These are phyloP conservation scores for Lamellibrachia columna DNA, from an alignment of 2,888 invertebrate genomes.

Conservation along the genomic window DNA sequence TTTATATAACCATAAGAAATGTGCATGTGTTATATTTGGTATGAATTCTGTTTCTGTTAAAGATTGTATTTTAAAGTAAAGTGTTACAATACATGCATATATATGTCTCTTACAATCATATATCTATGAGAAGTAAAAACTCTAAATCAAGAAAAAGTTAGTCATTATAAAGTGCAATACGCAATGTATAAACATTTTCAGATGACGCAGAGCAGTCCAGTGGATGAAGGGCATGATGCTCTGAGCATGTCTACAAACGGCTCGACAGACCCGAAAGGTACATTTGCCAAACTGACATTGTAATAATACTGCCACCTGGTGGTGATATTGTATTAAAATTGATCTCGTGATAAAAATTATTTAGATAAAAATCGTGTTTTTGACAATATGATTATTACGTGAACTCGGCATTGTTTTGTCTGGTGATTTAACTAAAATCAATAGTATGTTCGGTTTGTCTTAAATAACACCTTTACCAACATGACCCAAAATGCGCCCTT, in stretches of 20 bases:
- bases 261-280: background rate
- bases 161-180: background rate
- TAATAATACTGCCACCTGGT: background rate
- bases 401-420: background rate
- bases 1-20: no score
- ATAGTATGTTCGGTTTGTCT: background rate
- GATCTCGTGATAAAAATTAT: background rate
- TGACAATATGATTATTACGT: background rate
- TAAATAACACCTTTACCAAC: background rate
- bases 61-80: no score
- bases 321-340: background rate
- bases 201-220: background rate
- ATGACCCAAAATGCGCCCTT: background rate
- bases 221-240: background rate
- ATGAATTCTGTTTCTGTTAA: background rate
- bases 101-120: no score
- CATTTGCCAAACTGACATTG: background rate
- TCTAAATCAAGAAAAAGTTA: no score
- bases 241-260: background rate
- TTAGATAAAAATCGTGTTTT: background rate
- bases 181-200: background rate
- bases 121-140: no score
- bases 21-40: no score
- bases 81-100: no score
- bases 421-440: background rate